These are phyloP conservation scores for Deilephila elpenor DNA, from an alignment of 2,888 invertebrate genomes.

Conservation along the genomic window DNA sequence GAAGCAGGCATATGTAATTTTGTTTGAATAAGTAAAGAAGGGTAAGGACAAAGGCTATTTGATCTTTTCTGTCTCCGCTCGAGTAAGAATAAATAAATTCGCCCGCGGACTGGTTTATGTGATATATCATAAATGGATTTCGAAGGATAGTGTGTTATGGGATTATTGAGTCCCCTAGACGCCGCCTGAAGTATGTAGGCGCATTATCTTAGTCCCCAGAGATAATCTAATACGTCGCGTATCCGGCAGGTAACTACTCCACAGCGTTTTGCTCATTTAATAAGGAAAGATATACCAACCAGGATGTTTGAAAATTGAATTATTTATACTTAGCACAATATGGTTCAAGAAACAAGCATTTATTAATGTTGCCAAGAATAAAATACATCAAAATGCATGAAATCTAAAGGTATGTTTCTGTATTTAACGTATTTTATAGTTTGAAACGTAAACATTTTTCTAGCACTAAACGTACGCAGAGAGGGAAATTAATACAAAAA, in stretches of 20 bases:
- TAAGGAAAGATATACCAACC: neutral
- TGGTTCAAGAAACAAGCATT: neutral
- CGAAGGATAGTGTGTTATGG: conserved; percentile 68
- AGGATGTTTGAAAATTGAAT: conserved; percentile 2
- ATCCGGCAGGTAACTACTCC: conserved; percentile 44
- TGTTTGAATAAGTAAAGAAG: conserved; percentile 84
- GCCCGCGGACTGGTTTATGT: conserved; percentile 72
- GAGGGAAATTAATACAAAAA: conserved; percentile 3
- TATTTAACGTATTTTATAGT: too few relatives aligned
- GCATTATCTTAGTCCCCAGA: conserved; percentile 59
- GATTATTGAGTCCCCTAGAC: conserved; percentile 71
- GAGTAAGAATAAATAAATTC: conserved; percentile 76
- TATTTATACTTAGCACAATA: neutral
- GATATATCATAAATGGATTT: conserved; percentile 80
- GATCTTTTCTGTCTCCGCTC: conserved; percentile 72
- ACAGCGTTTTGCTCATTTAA: conserved; percentile 20
- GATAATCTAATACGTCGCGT: conserved; percentile 55
- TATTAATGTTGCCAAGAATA: too few relatives aligned
- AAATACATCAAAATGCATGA: neutral
- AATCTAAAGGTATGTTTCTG: neutral
- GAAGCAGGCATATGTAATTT: conserved; percentile 84
- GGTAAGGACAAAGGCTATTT: conserved; percentile 83
- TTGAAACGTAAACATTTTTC: conserved; percentile 13
- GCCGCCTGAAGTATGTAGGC: conserved; percentile 53
- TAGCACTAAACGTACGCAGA: neutral